Percentiles rank a stretch among this genome's conserved stretches.
Evolutionary conservation across 2,888 invertebrate genomes (phyloP).

Genomic region (Chirona hameri): DNA sequence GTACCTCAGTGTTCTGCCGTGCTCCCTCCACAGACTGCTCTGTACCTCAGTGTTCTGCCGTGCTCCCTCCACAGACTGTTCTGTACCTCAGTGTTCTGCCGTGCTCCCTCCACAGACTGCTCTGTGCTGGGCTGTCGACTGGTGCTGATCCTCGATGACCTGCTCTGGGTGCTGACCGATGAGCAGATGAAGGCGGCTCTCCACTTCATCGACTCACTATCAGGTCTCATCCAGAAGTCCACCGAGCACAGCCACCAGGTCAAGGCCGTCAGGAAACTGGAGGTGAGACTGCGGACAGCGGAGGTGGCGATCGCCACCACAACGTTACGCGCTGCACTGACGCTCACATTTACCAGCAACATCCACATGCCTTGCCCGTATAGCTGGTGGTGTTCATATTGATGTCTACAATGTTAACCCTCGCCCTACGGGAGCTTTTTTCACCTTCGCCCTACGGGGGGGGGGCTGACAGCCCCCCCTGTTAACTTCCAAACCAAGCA

Average conservation of each 20-base stretch:
- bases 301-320: not conserved
- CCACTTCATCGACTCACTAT: constrained; percentile 79
- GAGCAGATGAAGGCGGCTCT: constrained; percentile 91
- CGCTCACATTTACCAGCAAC: no score
- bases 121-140: constrained; percentile 86
- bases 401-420: no score
- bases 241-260: constrained; percentile 72
- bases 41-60: not conserved
- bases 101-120: constrained; percentile 65
- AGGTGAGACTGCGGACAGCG: constrained; percentile 50
- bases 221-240: constrained; percentile 74
- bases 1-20: not conserved
- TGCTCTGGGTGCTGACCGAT: constrained; percentile 95
- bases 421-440: no score
- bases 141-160: constrained; percentile 87
- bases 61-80: not conserved
- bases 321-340: no score
- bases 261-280: constrained; percentile 79
- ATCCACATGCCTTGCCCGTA: no score
- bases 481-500: no score
- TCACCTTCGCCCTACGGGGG: no score
- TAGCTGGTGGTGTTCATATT: no score
- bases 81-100: constrained; percentile 5
- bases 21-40: not conserved
- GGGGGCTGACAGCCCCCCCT: no score